Evolutionary conservation across 2,797 vertebrate species (phyloP), one percentile per base, ranked within the genome.

Genomic region (Rhinichthys osculus): DNA sequence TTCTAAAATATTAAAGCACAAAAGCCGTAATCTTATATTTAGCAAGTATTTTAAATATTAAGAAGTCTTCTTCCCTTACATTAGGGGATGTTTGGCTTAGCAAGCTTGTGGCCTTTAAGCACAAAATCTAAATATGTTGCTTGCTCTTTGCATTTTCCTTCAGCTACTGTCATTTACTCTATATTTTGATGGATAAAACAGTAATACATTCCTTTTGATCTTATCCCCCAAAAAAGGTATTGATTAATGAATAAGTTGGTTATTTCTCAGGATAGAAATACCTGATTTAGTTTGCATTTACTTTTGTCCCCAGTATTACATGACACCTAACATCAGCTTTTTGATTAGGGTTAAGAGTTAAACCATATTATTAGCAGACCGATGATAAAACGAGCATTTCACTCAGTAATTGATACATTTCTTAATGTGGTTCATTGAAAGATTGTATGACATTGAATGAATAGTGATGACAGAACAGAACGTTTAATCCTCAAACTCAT

Each of bases 401-500:
- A 17, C 16, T 50, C 62, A 69, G 38, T 85, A 89, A 69, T 82
- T 85, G 7, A 57, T 72, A 21, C 16, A 80, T 79, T 74, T 76
- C 42, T 74, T 62, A 67, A n/a, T 50, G 67, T 57, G 42, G 81
- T 38, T 38, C 76, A 47, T 81, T 54, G 73, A 79, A 84, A 80
- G 83, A 89, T 78, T 88, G 86, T 88, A 87, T 78, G 85, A 89
- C 79, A 64, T 52, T 79, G 78, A 87, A 83, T 83, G 50, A 85
- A 90, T 50, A 54, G 90, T 92, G 81, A 90, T 88, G 76, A 87
- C 92, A 78, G 90, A 85, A 85, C 87, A 88, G 92, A 89, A 89
- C 90, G 87, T 87, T 85, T 83, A 59, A 84, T 93, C 91, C 92
- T 92, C 85, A 94, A 91, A 90, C 92, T 90, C 93, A 92, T 95